Evolutionary conservation across 1,140 invertebrate species (phyloP), one percentile per base, ranked within the genome.

Genomic region (Zaprionus nigranus): DNA sequence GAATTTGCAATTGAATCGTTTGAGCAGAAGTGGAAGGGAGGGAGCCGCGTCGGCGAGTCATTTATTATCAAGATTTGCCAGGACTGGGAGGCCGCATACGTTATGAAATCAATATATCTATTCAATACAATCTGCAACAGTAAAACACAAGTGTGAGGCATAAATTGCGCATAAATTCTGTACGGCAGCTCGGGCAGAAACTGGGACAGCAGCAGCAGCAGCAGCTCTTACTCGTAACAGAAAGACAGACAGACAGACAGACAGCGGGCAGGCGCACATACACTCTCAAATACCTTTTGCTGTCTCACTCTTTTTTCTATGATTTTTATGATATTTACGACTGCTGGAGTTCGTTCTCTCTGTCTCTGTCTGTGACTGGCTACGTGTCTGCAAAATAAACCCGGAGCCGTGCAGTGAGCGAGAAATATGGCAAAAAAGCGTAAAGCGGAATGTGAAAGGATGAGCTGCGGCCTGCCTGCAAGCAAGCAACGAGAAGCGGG

Each of bases 311-410:
- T 26, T 62, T 75, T 66, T 68, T 84, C 53, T 75, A 66, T 74
- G 69, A 65, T 80, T 71, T 78, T 86, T 88, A 80, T 80, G 83
- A 84, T 88, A 87, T 87, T 87, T 87, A 87, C 88, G 84, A 88
- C 72, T 85, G 84, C 71, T 63, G 70, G 78, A 67, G 60, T 65
- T 68, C 28, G 13, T n/a, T 28, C 22, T 75, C 59, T 66, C 61
- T 60, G 34, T 38, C 49, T 64, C 30, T 7, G 46, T 22, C 46
- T 51, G 20, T 51, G 60, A 80, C 56, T 60, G 59, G 59, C 71
- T 86, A 88, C 84, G 84, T 90, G 84, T 88, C 84, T 80, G 84
- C 78, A 84, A 88, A 88, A 88, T 88, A 88, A 88, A 90, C 78
- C 78, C 71, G 65, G 81, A 75, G 72, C 78, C 81, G 69, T 88